Evolutionary conservation across 2,888 invertebrate genomes (phyloP), one percentile per base, ranked within the genome.

Genomic region (Drosophila borborema): DNA sequence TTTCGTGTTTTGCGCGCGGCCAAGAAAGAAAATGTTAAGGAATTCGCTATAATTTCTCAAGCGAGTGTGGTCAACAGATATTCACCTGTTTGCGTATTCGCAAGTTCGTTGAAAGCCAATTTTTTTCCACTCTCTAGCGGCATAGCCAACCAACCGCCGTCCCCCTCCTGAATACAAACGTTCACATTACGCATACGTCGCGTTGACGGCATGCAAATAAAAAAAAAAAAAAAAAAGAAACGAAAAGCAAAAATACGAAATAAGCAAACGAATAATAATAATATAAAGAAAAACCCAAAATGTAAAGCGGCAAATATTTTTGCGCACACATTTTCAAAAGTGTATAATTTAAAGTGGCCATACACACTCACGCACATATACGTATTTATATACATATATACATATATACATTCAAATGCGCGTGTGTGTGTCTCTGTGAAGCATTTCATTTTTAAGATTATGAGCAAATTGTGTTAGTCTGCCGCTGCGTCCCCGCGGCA

Each of bases 401-500:
- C 55, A 56, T 18, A 28, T 18, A 20, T 12, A 45, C 51, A 59
- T 60, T 58, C 36, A 61, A 60, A 56, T 68, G 59, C 53, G 55
- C 54, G 46, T 48, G 31, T 51, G 49, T 51, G 51, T 51, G 76
- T 56, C 71, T 66, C 61, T 73, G 68, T 58, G 70, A 68, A 71
- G 70, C 81, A 76, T 83, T 83, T 83, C 83, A 74, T 77, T 81
- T 87, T 81, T 71, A 84, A 81, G 79, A 87, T 85, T 89, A 89
- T 85, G 85, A 86, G 90, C 85, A 80, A 89, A 89, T 87, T 89
- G 86, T 80, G 72, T 78, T 85, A 85, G 87, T 74, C 86, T 67
- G 75, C 69, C 72, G 68, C 70, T 66, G 59, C 56, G 68, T 81
- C 88, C 87, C 84, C 78, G 81, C 80, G 87, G 85, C 87, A 89